Percentiles rank a stretch among this genome's conserved stretches.
Conservation (phyloP, 1,140 invertebrate species). For the Lucilia cuprina region DNA sequence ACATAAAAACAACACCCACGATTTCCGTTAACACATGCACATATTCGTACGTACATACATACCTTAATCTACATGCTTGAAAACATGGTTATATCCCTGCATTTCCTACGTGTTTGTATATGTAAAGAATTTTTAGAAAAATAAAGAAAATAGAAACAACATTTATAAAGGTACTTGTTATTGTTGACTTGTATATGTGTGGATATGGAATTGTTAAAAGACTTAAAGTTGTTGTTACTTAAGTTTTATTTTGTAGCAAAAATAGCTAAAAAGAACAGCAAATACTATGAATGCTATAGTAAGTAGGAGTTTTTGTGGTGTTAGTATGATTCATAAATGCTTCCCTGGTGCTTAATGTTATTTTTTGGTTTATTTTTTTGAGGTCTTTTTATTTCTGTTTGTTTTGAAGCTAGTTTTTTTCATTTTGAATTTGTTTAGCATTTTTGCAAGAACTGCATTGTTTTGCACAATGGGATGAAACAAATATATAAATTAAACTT, state of each 20-base stretch:
- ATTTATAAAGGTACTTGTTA: background rate
- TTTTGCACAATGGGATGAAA: too few relatives aligned
- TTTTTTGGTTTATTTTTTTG: background rate
- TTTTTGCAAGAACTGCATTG: too few relatives aligned
- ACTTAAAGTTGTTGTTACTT: background rate
- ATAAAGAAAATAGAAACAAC: background rate
- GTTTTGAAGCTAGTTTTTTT: background rate
- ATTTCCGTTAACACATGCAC: background rate
- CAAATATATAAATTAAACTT: too few relatives aligned
- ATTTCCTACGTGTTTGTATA: background rate
- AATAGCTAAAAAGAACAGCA: too few relatives aligned
- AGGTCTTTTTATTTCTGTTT: background rate
- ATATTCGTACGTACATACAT: too few relatives aligned
- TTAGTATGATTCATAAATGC: background rate
- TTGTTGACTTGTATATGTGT: background rate
- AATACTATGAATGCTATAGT: too few relatives aligned
- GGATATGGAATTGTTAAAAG: background rate
- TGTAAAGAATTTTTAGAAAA: background rate
- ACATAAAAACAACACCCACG: conserved; percentile 1
- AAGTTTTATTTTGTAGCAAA: too few relatives aligned
- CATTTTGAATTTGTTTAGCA: background rate
- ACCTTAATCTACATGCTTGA: background rate
- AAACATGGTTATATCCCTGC: background rate
- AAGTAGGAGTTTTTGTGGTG: background rate
- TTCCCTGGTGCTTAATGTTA: background rate